A percentile compares a stretch with the other conserved stretches of the same genome.
Evolutionary conservation across 30 jellyfish, hydroid and myxozoan species (phyloP).

Genomic region (Aurelia coerulea): DNA sequence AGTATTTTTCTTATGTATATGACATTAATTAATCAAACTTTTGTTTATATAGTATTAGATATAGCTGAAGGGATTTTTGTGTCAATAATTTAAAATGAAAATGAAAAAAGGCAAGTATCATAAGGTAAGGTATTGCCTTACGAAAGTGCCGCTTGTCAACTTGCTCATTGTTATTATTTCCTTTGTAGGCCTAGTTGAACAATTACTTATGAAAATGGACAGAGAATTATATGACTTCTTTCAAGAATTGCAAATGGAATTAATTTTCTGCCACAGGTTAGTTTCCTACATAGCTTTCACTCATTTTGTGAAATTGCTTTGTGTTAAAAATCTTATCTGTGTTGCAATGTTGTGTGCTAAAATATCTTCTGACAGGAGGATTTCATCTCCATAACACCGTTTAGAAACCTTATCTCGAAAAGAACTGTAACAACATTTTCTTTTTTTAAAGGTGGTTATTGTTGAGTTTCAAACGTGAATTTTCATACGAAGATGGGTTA

Average conservation of each 20-base stretch:
- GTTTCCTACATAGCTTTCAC: too few species aligned
- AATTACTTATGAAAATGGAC: conserved; percentile 89
- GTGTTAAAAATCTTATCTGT: background rate
- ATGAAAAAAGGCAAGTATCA: too few species aligned
- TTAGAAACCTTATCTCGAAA: too few species aligned
- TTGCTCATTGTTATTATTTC: background rate
- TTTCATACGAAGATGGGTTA: conserved; percentile 82
- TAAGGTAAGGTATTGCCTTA: too few species aligned
- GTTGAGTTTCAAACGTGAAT: conserved; percentile 86
- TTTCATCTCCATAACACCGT: too few species aligned
- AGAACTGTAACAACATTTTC: background rate
- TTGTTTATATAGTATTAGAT: too few species aligned
- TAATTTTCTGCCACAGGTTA: conserved; percentile 91
- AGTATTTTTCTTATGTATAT: too few species aligned
- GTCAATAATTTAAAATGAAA: too few species aligned
- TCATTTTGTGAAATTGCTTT: background rate
- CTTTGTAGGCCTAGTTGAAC: conserved; percentile 76
- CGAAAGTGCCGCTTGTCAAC: too few species aligned
- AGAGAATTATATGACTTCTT: conserved; percentile 79
- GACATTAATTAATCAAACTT: too few species aligned
- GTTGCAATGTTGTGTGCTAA: background rate
- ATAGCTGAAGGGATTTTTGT: too few species aligned
- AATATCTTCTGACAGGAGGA: too few species aligned
- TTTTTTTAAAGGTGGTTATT: conserved; percentile 73
- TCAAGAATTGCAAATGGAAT: conserved; percentile 68